Base-by-base conservation (phyloP, 2,888 invertebrate species). In the Diploptera punctata region DNA sequence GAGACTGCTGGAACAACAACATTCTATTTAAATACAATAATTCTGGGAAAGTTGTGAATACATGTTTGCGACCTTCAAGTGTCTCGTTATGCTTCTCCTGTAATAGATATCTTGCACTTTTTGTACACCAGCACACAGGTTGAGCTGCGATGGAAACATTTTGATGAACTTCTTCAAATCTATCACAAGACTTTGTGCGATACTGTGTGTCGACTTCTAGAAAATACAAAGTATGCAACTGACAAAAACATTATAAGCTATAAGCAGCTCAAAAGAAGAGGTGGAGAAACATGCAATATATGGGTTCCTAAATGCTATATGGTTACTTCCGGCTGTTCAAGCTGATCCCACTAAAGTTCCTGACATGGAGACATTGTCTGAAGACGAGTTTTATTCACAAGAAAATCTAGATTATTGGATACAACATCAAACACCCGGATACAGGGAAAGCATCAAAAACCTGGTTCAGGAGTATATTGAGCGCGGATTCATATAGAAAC, bases 61-160 rank as follows among this genome's bases (percentile, higher is more conserved):
- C 68, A 4, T 13, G 69, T 29, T 73, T 78, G 13, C 75, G 79
- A 79, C 70, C 75, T 79, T 16, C 78, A 78, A 62, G 77, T 78
- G 54, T 72, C 75, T n/a, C 62, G 79, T 18, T 79, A 77, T 68
- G 75, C 76, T 9, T 78, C 78, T 2, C 74, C 76, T 1, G 77
- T 76, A 3, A 76, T 76, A 9, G 79, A 78, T 60, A 73, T 79
- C 7, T 75, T 79, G 9, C 77, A 77, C 69, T 77, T 79, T 70
- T 57, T 78, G 16, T 76, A 77, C 75, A 77, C 77, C 13, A 77
- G 78, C 67, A 74, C 77, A 7, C 75, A 73, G 18, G 73, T 76
- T 4, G 75, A 76, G 16, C 61, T 78, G 18, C 73, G 78, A 5
- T 49, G 72, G 7, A 62, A 71, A 13, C 76, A 79, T 61, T 73